A percentile compares a stretch with the other conserved stretches of the same genome.
phyloP scores from a whole-genome alignment of 2,113 vertebrate genomes.

The Pseudonaja textilis region DNA sequence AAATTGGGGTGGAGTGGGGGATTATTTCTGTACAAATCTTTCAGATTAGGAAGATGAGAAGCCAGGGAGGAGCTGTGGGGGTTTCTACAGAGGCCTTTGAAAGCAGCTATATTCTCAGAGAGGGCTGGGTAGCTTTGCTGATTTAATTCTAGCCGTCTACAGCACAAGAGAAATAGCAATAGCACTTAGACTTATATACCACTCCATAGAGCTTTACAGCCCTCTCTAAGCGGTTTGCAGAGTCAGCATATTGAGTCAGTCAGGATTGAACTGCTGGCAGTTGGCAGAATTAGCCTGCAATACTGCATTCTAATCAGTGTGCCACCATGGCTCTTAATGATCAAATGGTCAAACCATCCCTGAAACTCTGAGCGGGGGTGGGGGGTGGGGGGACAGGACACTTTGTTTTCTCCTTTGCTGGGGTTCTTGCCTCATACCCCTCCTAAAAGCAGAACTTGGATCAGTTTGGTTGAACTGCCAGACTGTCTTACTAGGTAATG shows the following conservation, averaged over 20 bases:
- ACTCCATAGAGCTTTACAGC: too few relatives aligned
- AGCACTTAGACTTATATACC: too few relatives aligned
- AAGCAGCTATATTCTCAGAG: neutral
- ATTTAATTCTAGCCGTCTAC: neutral
- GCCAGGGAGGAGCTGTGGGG: neutral
- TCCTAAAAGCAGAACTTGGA: neutral
- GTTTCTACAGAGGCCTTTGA: neutral
- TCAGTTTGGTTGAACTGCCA: neutral
- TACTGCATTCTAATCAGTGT: too few relatives aligned
- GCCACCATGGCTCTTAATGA: too few relatives aligned
- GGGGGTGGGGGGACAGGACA: too few relatives aligned
- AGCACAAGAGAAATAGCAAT: neutral
- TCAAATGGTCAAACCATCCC: neutral
- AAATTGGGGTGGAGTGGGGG: neutral
- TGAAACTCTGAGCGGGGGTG: neutral
- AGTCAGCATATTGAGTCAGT: too few relatives aligned
- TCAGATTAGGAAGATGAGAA: neutral
- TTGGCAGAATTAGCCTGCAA: too few relatives aligned
- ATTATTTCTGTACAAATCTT: neutral
- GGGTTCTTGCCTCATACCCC: neutral
- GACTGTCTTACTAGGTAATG: neutral
- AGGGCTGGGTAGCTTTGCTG: neutral
- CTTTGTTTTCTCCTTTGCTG: neutral
- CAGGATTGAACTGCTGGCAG: too few relatives aligned
- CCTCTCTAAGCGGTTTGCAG: too few relatives aligned